Conservation (phyloP, 2,888 invertebrate genomes). For the Corbicula japonica region DNA sequence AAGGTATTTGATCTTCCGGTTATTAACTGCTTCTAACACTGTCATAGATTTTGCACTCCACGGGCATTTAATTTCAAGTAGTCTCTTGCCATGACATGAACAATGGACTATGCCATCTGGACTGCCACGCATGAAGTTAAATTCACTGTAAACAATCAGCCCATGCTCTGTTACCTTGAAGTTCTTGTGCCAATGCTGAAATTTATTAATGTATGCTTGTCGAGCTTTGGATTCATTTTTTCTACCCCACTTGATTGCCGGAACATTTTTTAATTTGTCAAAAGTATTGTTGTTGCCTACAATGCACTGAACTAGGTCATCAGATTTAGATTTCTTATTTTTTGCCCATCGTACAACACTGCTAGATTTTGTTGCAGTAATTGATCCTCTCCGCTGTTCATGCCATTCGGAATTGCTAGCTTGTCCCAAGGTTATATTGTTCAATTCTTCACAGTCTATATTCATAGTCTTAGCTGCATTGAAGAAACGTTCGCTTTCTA, state of each 20-base stretch:
- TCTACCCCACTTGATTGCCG: slow-evolving; percentile 1
- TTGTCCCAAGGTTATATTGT: too few relatives aligned
- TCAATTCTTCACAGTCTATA: too few relatives aligned
- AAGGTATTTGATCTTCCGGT: background rate
- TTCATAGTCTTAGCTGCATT: too few relatives aligned
- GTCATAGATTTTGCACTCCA: background rate
- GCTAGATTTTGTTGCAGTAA: background rate
- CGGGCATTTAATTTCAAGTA: slow-evolving; percentile 15
- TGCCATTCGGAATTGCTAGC: too few relatives aligned
- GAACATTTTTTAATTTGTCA: slow-evolving; percentile 1
- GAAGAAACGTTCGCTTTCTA: too few relatives aligned
- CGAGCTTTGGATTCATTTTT: background rate
- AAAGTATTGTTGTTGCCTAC: background rate
- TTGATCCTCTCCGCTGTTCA: too few relatives aligned
- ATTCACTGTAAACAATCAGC: background rate
- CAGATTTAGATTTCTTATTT: background rate
- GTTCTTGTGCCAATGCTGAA: background rate
- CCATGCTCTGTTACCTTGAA: slow-evolving; percentile 1
- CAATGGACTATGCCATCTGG: slow-evolving; percentile 20
- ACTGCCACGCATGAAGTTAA: slow-evolving; percentile 6
- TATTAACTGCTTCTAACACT: background rate
- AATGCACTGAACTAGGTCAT: background rate
- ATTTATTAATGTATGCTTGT: background rate
- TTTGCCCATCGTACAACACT: background rate
- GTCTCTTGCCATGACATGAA: slow-evolving; percentile 7